Percentiles rank a stretch among this genome's conserved stretches.
These are phyloP conservation scores for Condylura cristata DNA, from an alignment of 2,113 vertebrate genomes.

Conservation along the genomic window DNA sequence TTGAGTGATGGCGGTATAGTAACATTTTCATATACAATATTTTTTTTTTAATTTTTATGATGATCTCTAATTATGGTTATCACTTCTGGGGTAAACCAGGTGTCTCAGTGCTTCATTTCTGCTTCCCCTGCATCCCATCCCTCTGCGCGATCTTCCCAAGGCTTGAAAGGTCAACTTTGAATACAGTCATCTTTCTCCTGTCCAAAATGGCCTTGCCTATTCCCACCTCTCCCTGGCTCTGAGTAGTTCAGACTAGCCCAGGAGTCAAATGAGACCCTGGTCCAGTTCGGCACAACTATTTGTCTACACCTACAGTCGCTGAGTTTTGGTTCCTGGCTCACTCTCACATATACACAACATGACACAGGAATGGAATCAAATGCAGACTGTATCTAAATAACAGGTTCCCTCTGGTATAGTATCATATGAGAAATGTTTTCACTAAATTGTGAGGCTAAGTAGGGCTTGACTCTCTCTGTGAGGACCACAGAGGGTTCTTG, in stretches of 20 bases:
- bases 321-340: background rate
- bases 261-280: background rate
- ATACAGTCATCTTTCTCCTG: background rate
- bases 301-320: background rate
- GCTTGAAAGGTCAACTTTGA: background rate
- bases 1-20: background rate
- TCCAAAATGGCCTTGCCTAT: background rate
- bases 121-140: background rate
- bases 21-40: background rate
- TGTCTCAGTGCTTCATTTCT: background rate
- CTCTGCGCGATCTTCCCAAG: background rate
- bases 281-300: background rate
- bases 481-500: background rate
- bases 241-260: background rate
- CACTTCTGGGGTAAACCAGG: background rate
- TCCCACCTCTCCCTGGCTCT: background rate
- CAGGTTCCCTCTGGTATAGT: background rate
- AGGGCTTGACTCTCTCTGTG: background rate
- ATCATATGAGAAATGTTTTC: background rate
- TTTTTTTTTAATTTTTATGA: slow-evolving; percentile 31
- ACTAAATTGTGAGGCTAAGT: background rate
- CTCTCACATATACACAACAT: background rate
- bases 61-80: background rate
- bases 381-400: background rate
- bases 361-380: background rate